Conservation (phyloP, 2,113 vertebrate species). For the Rhegmatorhina hoffmannsi region DNA sequence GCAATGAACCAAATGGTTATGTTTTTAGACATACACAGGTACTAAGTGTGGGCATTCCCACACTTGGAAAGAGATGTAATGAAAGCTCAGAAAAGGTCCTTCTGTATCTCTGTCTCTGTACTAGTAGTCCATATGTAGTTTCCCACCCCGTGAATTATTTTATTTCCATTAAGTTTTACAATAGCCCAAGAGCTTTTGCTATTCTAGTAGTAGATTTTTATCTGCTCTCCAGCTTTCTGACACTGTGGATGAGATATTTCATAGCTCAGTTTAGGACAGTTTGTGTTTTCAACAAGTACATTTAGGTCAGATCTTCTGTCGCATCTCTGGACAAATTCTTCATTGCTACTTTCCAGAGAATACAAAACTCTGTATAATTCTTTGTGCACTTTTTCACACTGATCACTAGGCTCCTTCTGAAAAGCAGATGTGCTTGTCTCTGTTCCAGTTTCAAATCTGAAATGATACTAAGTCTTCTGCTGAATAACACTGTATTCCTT, state of each 20-base stretch:
- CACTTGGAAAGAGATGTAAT: neutral
- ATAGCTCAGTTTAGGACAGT: neutral
- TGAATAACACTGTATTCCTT: neutral
- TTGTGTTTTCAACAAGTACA: neutral
- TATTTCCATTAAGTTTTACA: neutral
- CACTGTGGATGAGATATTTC: neutral
- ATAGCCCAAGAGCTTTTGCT: neutral
- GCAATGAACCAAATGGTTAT: neutral
- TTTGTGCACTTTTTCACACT: neutral
- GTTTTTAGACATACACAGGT: neutral
- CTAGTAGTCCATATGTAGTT: neutral
- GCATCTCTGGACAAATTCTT: neutral
- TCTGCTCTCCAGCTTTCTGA: neutral
- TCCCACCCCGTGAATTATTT: neutral
- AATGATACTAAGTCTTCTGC: neutral
- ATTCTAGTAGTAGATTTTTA: neutral
- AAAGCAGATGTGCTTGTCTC: neutral
- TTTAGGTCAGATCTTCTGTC: neutral
- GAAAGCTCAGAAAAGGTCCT: rapidly evolving
- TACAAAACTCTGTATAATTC: neutral
- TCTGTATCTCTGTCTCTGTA: neutral
- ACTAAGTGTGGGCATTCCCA: neutral
- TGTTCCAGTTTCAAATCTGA: neutral
- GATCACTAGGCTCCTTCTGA: neutral
- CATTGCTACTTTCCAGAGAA: neutral